These are phyloP conservation scores for Stichopus horrens DNA, from an alignment of 53 echinoderm and acorn worm species.

Conservation along the genomic window DNA sequence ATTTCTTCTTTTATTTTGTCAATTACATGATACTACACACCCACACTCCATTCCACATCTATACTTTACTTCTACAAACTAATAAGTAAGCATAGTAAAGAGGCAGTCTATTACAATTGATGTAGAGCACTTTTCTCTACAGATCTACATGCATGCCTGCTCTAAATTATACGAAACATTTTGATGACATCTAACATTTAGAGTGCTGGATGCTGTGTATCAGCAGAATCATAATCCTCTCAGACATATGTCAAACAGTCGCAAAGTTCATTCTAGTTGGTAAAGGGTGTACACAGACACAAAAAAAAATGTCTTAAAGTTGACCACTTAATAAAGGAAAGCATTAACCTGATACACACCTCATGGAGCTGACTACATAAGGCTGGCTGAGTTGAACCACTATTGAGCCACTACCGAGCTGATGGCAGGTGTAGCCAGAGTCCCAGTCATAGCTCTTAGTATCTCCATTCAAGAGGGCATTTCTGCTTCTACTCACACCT, in stretches of 20 bases:
- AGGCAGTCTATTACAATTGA: background rate
- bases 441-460: constrained; percentile 99
- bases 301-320: constrained; percentile 90
- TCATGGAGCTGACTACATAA: constrained; percentile 83
- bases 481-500: constrained; percentile 94
- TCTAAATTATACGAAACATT: too few species aligned
- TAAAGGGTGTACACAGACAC: constrained; percentile 94
- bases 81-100: background rate
- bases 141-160: too few species aligned
- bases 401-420: constrained; percentile 97
- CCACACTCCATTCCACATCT: background rate
- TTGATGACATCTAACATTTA: too few species aligned
- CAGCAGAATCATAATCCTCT: too few species aligned
- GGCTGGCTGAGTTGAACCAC: constrained; percentile 98
- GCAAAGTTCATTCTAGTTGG: constrained; percentile 69
- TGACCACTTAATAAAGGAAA: background rate
- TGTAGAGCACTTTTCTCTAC: too few species aligned
- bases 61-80: background rate
- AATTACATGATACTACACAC: background rate
- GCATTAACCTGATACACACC: constrained; percentile 50
- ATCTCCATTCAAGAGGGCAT: constrained; percentile 96
- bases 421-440: constrained; percentile 98
- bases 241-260: background rate
- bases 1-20: background rate
- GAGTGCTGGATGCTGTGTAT: too few species aligned